Evolutionary conservation across 1,140 invertebrate species (phyloP).

Genomic region (Pomacea maculata): DNA sequence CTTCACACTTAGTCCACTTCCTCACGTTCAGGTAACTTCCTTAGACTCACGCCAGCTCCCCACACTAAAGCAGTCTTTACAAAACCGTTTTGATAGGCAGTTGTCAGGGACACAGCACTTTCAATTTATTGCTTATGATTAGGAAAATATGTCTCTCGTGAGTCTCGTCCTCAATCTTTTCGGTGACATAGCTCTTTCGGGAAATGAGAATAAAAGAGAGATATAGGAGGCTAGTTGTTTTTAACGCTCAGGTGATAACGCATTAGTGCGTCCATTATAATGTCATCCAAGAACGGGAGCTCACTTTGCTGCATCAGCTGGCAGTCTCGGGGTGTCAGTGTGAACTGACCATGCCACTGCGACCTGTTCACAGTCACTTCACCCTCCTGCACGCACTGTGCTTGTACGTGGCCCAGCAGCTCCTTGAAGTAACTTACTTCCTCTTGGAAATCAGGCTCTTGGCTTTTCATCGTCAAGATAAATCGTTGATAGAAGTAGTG

Average conservation of each 20-base stretch:
- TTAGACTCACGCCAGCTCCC: too few species aligned
- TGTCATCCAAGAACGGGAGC: constrained; percentile 30
- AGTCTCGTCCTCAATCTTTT: too few species aligned
- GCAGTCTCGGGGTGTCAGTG: constrained; percentile 35
- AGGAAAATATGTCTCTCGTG: too few species aligned
- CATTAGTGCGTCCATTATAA: constrained; percentile 25
- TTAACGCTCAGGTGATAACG: background rate
- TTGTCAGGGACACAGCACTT: too few species aligned
- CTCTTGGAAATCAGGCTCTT: constrained; percentile 13
- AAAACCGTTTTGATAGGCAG: too few species aligned
- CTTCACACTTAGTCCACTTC: too few species aligned
- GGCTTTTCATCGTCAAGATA: constrained; percentile 1
- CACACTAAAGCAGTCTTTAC: too few species aligned
- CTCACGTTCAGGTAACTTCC: too few species aligned
- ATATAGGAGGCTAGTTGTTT: too few species aligned
- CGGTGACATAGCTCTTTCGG: too few species aligned
- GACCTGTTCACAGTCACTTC: constrained; percentile 19
- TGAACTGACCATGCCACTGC: constrained; percentile 40
- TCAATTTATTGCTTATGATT: too few species aligned
- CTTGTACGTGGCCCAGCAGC: background rate
- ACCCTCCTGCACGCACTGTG: background rate
- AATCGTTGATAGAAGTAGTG: constrained; percentile 25
- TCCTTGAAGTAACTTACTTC: constrained; percentile 25
- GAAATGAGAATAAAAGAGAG: too few species aligned
- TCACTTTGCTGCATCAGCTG: constrained; percentile 39